These are phyloP conservation scores for Meloe dianella DNA, from an alignment of 2,888 invertebrate genomes.

Conservation along the genomic window DNA sequence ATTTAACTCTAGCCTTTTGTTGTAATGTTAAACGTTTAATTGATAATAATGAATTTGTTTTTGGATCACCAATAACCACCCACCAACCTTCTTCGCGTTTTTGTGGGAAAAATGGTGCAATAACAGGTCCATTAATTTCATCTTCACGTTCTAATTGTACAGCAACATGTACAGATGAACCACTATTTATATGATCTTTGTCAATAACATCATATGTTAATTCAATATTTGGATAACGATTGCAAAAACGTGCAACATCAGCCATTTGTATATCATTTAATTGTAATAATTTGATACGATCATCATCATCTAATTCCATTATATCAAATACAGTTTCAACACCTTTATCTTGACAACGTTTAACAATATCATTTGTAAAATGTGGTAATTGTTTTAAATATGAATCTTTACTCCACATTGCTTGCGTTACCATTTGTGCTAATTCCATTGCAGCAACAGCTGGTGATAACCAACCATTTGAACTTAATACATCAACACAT, in stretches of 20 bases:
- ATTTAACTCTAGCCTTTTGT: slow-evolving; percentile 83
- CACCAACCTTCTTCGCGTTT: slow-evolving; percentile 96
- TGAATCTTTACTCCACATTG: slow-evolving; percentile 99
- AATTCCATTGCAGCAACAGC: slow-evolving; percentile 99
- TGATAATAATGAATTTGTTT: slow-evolving; percentile 90
- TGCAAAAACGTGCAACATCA: slow-evolving; percentile 98
- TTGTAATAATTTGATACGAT: slow-evolving; percentile 78
- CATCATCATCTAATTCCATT: slow-evolving; percentile 93
- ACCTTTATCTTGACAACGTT: slow-evolving; percentile 87
- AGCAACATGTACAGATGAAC: slow-evolving; percentile 86
- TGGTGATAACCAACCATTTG: slow-evolving; percentile 97
- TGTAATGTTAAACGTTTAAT: slow-evolving; percentile 96
- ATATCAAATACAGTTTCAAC: slow-evolving; percentile 95
- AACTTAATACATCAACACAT: slow-evolving; percentile 92
- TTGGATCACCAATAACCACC: slow-evolving; percentile 98
- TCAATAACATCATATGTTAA: slow-evolving; percentile 89
- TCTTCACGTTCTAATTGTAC: slow-evolving; percentile 96
- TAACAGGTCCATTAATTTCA: slow-evolving; percentile 94
- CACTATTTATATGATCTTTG: slow-evolving; percentile 78
- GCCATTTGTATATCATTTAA: slow-evolving; percentile 90
- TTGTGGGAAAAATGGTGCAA: slow-evolving; percentile 98
- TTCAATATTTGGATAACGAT: slow-evolving; percentile 98
- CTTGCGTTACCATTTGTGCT: slow-evolving; percentile 99
- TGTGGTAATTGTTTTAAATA: slow-evolving; percentile 97
- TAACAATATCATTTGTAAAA: slow-evolving; percentile 86